Conservation (phyloP, 1,140 invertebrate species). For the Aphelenchoides fujianensis region DNA sequence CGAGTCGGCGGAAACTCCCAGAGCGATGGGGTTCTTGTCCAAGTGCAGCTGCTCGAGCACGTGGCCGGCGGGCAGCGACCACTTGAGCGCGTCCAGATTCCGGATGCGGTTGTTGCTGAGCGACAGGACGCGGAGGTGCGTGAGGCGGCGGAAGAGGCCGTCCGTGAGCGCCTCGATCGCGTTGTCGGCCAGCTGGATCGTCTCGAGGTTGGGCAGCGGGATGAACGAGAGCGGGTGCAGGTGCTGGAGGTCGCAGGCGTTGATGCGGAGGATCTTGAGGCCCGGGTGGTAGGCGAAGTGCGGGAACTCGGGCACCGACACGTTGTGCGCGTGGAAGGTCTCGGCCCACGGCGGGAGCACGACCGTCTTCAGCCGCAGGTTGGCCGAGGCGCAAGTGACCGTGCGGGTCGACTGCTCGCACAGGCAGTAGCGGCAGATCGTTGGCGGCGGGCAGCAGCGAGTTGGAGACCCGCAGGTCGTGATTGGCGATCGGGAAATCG, state of each 20-base stretch:
- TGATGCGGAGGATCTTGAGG: constrained; percentile 35
- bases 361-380: constrained; percentile 34
- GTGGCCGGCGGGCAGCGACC: constrained; percentile 28
- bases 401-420: constrained; percentile 38
- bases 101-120: constrained; percentile 29
- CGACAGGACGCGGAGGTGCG: constrained; percentile 26
- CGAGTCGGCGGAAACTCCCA: not conserved
- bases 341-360: constrained; percentile 42
- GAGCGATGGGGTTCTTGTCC: constrained; percentile 23
- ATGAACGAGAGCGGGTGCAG: constrained; percentile 44
- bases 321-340: constrained; percentile 42
- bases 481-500: not conserved
- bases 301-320: constrained; percentile 32
- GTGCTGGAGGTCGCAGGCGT: constrained; percentile 24
- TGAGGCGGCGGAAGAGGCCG: constrained; percentile 27
- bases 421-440: constrained; percentile 37
- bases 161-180: constrained; percentile 30
- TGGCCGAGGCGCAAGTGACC: constrained; percentile 34
- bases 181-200: constrained; percentile 44
- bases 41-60: constrained; percentile 35
- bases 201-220: constrained; percentile 42
- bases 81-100: constrained; percentile 31
- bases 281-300: constrained; percentile 38
- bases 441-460: not conserved
- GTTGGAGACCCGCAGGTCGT: not conserved